Evolutionary conservation across 2,113 vertebrate genomes (phyloP).

Genomic region (Pelobates fuscus): DNA sequence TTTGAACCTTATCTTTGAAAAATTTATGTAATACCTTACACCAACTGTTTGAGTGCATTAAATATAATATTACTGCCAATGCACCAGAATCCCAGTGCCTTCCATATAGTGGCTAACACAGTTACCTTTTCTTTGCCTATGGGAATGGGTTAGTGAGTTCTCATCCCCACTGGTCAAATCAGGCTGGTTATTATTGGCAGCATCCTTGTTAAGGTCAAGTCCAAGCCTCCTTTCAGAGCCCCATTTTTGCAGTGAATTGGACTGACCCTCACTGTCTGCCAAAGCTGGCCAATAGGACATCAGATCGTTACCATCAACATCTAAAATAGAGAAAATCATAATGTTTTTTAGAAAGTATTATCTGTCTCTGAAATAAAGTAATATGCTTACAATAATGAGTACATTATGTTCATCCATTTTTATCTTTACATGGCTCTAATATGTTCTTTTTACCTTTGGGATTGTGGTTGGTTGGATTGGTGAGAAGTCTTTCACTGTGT

Average conservation of each 20-base stretch:
- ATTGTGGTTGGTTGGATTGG: constrained; percentile 77
- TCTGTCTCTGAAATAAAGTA: too few relatives aligned
- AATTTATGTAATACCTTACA: too few relatives aligned
- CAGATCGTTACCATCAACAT: constrained; percentile 94
- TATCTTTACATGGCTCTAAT: too few relatives aligned
- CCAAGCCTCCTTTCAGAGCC: constrained; percentile 93
- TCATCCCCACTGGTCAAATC: constrained; percentile 96
- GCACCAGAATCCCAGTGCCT: too few relatives aligned
- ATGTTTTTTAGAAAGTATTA: too few relatives aligned
- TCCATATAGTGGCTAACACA: background rate
- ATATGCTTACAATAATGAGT: too few relatives aligned
- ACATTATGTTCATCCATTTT: too few relatives aligned
- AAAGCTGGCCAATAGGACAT: constrained; percentile 94
- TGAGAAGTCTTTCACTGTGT: constrained; percentile 89
- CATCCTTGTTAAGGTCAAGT: constrained; percentile 87
- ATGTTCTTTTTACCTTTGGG: constrained; percentile 82
- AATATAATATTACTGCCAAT: too few relatives aligned
- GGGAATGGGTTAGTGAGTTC: constrained; percentile 80
- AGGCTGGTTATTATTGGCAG: constrained; percentile 90
- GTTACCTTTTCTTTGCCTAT: constrained; percentile 92
- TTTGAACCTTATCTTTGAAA: too few relatives aligned
- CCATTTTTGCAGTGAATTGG: constrained; percentile 91
- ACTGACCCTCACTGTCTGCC: constrained; percentile 84
- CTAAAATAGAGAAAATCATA: constrained; percentile 62
- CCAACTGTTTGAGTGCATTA: too few relatives aligned